Evolutionary conservation across 2,797 vertebrate genomes (phyloP).

Genomic region (Nannoperca australis): DNA sequence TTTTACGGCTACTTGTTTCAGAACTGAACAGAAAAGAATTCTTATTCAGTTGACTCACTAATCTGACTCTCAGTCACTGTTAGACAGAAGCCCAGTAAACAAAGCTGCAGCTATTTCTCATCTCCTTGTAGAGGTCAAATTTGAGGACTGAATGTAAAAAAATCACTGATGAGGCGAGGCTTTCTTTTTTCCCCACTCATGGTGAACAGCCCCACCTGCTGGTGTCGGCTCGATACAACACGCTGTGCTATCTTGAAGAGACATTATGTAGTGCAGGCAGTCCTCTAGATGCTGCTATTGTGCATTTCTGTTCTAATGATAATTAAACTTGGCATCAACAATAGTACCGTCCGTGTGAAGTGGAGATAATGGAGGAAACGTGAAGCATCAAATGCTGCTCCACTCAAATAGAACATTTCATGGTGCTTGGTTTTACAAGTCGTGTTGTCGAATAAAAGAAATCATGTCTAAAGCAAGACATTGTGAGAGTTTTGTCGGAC

Average conservation of each 20-base stretch:
- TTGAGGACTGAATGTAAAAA: conserved; percentile 65
- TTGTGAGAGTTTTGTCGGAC: neutral
- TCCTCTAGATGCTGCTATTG: conserved; percentile 49
- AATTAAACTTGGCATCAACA: neutral
- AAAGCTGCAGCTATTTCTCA: conserved; percentile 30
- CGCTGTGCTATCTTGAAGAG: neutral
- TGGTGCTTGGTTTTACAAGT: neutral
- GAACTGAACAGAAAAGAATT: neutral
- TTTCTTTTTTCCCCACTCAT: conserved; percentile 41
- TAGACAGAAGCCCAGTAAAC: conserved; percentile 16
- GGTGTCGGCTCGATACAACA: conserved; percentile 46
- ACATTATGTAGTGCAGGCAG: neutral
- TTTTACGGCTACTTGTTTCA: neutral
- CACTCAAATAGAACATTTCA: neutral
- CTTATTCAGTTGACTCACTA: neutral
- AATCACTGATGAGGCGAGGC: conserved; percentile 46
- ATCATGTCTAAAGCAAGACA: neutral
- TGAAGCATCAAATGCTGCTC: neutral
- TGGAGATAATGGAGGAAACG: neutral
- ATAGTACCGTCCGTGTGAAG: neutral
- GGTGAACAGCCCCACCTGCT: conserved; percentile 82
- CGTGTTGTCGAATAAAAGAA: neutral
- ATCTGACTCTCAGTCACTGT: conserved; percentile 3
- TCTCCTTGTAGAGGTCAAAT: conserved; percentile 74
- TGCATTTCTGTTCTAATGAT: neutral